Conservation (phyloP, 1,140 invertebrate genomes). For the Hypothenemus hampei region DNA sequence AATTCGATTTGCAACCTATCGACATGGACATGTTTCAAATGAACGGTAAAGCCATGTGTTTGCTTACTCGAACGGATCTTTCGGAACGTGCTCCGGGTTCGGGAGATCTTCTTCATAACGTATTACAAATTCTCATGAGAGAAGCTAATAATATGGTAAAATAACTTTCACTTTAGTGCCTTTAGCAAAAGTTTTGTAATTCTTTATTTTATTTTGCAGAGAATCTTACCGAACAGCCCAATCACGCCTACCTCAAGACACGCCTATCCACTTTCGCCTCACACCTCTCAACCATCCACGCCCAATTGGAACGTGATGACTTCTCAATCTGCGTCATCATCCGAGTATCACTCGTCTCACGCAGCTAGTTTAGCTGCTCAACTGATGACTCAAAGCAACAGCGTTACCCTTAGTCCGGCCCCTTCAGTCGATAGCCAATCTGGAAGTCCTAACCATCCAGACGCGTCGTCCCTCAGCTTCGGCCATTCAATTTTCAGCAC, state of each 20-base stretch:
- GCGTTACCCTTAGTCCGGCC: slow-evolving; percentile 83
- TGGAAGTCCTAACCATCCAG: slow-evolving; percentile 67
- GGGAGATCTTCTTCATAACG: slow-evolving; percentile 90
- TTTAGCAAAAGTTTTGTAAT: neutral
- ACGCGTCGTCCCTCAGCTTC: slow-evolving; percentile 43
- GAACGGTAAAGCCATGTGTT: slow-evolving; percentile 77
- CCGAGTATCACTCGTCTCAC: slow-evolving; percentile 56
- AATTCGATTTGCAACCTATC: slow-evolving; percentile 87
- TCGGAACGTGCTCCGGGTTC: slow-evolving; percentile 85
- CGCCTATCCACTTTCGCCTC: slow-evolving; percentile 66
- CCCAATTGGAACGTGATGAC: slow-evolving; percentile 66
- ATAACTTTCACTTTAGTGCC: neutral
- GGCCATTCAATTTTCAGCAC: slow-evolving; percentile 45
- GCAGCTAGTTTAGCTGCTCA: slow-evolving; percentile 60
- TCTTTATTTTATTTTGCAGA: slow-evolving; percentile 44
- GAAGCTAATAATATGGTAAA: slow-evolving; percentile 62
- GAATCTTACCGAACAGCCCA: slow-evolving; percentile 74
- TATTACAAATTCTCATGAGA: slow-evolving; percentile 79
- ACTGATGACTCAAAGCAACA: slow-evolving; percentile 65
- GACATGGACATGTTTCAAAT: slow-evolving; percentile 94
- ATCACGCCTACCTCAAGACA: slow-evolving; percentile 78
- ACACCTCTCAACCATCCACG: slow-evolving; percentile 66
- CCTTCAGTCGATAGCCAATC: slow-evolving; percentile 83
- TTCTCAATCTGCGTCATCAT: slow-evolving; percentile 57
- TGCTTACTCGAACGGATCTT: slow-evolving; percentile 84